These are phyloP conservation scores for Tetragonula clypearis DNA, from an alignment of 1,140 invertebrate genomes.

Conservation along the genomic window DNA sequence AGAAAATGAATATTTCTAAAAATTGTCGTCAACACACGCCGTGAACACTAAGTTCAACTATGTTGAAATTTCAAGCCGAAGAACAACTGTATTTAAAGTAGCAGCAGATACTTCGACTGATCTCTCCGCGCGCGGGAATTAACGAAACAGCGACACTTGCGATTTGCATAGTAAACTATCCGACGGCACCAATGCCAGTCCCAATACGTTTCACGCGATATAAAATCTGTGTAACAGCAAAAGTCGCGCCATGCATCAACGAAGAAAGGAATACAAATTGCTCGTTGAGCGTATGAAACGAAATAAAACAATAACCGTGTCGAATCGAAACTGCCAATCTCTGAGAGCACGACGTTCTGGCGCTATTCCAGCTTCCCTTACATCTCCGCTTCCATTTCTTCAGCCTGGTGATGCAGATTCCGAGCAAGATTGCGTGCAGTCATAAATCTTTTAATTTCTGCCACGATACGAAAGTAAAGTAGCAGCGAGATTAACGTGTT, in stretches of 20 bases:
- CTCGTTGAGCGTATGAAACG: constrained; percentile 5
- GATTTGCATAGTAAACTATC: not conserved
- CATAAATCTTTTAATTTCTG: constrained; percentile 53
- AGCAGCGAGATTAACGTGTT: constrained; percentile 22
- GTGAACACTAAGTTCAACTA: too few species aligned
- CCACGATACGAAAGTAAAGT: not conserved
- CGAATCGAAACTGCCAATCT: constrained; percentile 41
- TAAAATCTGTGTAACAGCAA: not conserved
- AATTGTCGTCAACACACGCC: too few species aligned
- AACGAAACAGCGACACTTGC: not conserved
- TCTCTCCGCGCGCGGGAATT: too few species aligned
- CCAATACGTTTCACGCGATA: not conserved
- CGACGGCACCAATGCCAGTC: not conserved
- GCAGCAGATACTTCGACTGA: too few species aligned
- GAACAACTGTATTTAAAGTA: too few species aligned
- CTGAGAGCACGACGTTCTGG: constrained; percentile 24
- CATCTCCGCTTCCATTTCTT: constrained; percentile 14
- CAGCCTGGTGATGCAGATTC: constrained; percentile 26
- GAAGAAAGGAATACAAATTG: not conserved
- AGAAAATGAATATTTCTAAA: too few species aligned
- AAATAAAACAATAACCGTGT: constrained; percentile 25
- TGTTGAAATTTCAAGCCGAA: too few species aligned
- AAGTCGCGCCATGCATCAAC: constrained; percentile 5
- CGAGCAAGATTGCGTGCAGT: constrained; percentile 13
- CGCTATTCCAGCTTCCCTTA: constrained; percentile 6